Conservation (phyloP, 2,888 invertebrate genomes). For the Serrognathus titanus region DNA sequence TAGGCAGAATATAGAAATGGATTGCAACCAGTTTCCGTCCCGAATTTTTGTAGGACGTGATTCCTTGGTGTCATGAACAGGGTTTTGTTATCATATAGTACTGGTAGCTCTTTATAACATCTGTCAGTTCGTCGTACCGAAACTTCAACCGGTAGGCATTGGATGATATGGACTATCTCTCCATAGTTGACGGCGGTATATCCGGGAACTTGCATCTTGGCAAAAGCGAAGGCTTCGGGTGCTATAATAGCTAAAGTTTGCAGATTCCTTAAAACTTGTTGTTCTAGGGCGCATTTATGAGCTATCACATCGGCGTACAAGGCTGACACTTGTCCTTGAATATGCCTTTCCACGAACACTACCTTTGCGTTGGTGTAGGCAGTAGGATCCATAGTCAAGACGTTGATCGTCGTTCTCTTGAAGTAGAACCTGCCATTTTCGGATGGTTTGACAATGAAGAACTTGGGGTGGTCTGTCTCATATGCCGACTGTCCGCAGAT, state of each 20-base stretch:
- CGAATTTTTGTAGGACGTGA: slow-evolving; percentile 13
- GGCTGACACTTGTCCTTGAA: slow-evolving; percentile 6
- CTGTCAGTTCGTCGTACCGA: slow-evolving; percentile 7
- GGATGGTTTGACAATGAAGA: slow-evolving; percentile 5
- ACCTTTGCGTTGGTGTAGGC: slow-evolving; percentile 18
- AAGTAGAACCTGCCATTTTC: slow-evolving; percentile 7
- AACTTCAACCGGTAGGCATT: slow-evolving; percentile 17
- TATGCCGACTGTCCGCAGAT: neutral
- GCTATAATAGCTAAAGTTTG: slow-evolving; percentile 12
- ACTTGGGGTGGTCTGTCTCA: slow-evolving; percentile 5
- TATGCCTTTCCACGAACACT: slow-evolving; percentile 14
- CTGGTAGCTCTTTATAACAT: slow-evolving; percentile 17
- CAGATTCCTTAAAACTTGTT: slow-evolving; percentile 15
- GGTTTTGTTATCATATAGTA: slow-evolving; percentile 6
- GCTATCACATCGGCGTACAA: slow-evolving; percentile 13
- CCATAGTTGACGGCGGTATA: slow-evolving; percentile 15
- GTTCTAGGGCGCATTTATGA: slow-evolving; percentile 12
- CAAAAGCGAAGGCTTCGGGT: slow-evolving; percentile 16
- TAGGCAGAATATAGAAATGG: slow-evolving; percentile 14
- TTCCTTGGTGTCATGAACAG: slow-evolving; percentile 15
- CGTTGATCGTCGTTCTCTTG: neutral
- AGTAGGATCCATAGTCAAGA: slow-evolving; percentile 14
- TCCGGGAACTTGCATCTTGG: slow-evolving; percentile 18
- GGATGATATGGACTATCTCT: slow-evolving; percentile 18
- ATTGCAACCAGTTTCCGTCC: slow-evolving; percentile 16